Conservation (phyloP, 2,797 vertebrate species). For the Pantherophis vulpinus region DNA sequence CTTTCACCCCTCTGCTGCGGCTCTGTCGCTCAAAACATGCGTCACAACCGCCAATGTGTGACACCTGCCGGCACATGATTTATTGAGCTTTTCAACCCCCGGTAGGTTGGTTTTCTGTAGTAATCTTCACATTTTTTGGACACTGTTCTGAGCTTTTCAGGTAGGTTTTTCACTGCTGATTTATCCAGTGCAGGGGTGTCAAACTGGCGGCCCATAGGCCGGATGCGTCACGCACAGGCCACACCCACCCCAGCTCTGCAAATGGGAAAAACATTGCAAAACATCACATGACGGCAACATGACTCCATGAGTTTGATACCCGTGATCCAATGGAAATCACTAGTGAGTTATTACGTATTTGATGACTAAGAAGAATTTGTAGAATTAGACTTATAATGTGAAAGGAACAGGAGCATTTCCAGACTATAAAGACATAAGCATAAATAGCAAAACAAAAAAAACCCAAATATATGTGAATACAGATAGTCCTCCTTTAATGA, state of each 20-base stretch:
- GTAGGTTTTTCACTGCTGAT: neutral
- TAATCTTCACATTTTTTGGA: neutral
- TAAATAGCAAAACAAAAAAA: neutral
- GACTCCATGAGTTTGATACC: too few relatives aligned
- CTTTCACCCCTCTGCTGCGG: too few relatives aligned
- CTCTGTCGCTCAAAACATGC: too few relatives aligned
- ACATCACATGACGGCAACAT: too few relatives aligned
- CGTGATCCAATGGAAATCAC: neutral
- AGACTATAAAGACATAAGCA: neutral
- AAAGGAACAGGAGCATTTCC: neutral
- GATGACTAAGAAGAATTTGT: neutral
- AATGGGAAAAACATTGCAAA: too few relatives aligned
- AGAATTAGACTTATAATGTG: neutral
- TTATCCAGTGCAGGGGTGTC: neutral
- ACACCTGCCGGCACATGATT: too few relatives aligned
- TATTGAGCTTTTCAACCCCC: too few relatives aligned
- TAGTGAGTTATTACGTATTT: neutral
- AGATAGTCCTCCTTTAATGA: neutral
- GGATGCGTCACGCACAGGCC: too few relatives aligned
- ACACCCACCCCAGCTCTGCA: too few relatives aligned
- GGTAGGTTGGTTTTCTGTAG: neutral
- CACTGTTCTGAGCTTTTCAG: neutral
- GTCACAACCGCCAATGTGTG: too few relatives aligned
- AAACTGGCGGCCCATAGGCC: too few relatives aligned
- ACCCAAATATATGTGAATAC: neutral